Percentiles rank a stretch among this genome's conserved stretches.
Conservation (phyloP, 2,888 invertebrate genomes). For the Formica aserva region DNA sequence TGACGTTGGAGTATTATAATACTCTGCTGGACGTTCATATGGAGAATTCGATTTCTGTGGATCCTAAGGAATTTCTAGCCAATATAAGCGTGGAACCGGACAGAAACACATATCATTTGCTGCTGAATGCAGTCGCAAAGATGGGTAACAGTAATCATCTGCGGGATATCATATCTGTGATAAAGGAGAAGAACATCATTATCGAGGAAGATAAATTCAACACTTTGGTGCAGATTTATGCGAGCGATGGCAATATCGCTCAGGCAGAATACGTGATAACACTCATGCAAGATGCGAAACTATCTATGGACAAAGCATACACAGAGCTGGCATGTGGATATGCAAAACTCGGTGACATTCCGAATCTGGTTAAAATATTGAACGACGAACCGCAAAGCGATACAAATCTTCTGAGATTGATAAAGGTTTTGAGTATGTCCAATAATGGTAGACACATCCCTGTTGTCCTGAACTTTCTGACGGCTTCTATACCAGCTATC, state of each 20-base stretch:
- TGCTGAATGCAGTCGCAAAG: slow-evolving; percentile 86
- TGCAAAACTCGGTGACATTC: slow-evolving; percentile 86
- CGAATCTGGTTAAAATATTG: slow-evolving; percentile 84
- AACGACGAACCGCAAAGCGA: slow-evolving; percentile 74
- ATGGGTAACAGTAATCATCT: slow-evolving; percentile 88
- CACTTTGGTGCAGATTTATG: slow-evolving; percentile 88
- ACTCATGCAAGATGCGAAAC: slow-evolving; percentile 88
- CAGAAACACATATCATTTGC: slow-evolving; percentile 87
- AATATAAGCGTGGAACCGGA: slow-evolving; percentile 86
- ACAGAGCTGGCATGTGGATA: slow-evolving; percentile 87
- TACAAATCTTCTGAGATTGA: slow-evolving; percentile 86
- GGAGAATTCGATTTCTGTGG: slow-evolving; percentile 87
- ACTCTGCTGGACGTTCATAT: slow-evolving; percentile 88
- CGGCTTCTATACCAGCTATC: slow-evolving; percentile 76
- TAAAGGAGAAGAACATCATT: slow-evolving; percentile 87
- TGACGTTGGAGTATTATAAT: slow-evolving; percentile 87
- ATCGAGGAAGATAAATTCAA: slow-evolving; percentile 88
- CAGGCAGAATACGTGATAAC: slow-evolving; percentile 87
- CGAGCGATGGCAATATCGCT: slow-evolving; percentile 82
- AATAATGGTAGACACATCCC: slow-evolving; percentile 82
- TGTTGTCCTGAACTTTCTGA: slow-evolving; percentile 84
- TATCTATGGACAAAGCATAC: slow-evolving; percentile 86
- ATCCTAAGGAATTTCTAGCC: slow-evolving; percentile 86
- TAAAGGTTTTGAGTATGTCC: slow-evolving; percentile 84
- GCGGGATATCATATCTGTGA: slow-evolving; percentile 87